These are phyloP conservation scores for Drosophila melanosoma DNA, from an alignment of 2,888 invertebrate genomes.

Conservation along the genomic window DNA sequence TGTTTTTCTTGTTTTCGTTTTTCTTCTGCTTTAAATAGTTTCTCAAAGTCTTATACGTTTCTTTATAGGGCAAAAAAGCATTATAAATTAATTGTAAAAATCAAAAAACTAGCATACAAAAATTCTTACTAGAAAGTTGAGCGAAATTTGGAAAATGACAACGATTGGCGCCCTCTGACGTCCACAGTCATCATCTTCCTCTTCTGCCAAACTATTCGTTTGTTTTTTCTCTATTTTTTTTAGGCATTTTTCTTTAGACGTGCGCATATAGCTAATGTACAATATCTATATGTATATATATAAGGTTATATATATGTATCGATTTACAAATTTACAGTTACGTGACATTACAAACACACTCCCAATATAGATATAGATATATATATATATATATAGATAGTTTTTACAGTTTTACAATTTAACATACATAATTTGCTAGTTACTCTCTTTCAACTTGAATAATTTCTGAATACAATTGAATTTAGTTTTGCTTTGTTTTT, in stretches of 20 bases:
- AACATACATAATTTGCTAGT: constrained; percentile 50
- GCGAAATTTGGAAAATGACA: constrained; percentile 32
- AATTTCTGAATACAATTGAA: constrained; percentile 54
- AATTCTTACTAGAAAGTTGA: constrained; percentile 59
- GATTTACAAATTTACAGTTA: constrained; percentile 58
- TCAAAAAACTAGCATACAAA: constrained; percentile 56
- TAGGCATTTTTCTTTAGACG: constrained; percentile 56
- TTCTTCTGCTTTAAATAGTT: constrained; percentile 66
- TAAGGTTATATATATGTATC: constrained; percentile 22
- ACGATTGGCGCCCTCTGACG: constrained; percentile 40
- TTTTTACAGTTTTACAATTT: constrained; percentile 48
- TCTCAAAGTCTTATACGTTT: constrained; percentile 83
- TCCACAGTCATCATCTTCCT: constrained; percentile 4
- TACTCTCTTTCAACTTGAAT: constrained; percentile 27
- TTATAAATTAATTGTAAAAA: constrained; percentile 68
- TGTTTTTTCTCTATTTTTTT: constrained; percentile 8
- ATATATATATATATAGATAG: constrained; percentile 30
- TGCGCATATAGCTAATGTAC: constrained; percentile 63
- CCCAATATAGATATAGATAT: constrained; percentile 28
- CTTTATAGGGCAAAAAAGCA: constrained; percentile 83
- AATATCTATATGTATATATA: constrained; percentile 32
- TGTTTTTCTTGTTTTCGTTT: constrained; percentile 32
- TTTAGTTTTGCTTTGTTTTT: constrained; percentile 38
- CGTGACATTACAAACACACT: constrained; percentile 61
- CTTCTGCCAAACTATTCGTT: constrained; percentile 27